Evolutionary conservation across 2,113 vertebrate genomes (phyloP), one percentile per base, ranked within the genome.

Genomic region (Symphodus melops): DNA sequence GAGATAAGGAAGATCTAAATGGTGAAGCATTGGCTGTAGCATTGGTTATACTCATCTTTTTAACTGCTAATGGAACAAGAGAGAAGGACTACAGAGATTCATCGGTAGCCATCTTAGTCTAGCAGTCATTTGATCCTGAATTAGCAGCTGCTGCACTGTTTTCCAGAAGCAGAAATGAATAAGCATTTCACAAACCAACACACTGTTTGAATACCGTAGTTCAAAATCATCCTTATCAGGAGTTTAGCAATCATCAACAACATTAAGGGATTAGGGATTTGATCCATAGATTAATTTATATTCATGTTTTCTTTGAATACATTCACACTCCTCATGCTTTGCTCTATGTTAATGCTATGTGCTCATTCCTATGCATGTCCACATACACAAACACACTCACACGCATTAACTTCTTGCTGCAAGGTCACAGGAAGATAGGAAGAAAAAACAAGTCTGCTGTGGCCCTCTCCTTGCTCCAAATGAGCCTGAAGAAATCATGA

Each of bases 401-500:
- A 33, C 62, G 21, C 21, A 57, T 66, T 62, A 61, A 85, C 71
- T 77, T 86, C 57, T 62, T 66, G 51, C 77, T 72, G 70, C 86
- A 90, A 90, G 90, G 89, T 93, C 76, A 90, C 4, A 36, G 39
- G 53, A 79, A 89, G 62, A 75, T 19, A 69, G 63, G 69, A 42
- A 44, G 59, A 59, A 68, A 72, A 46, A 69, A 67, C n/a, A 70
- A 66, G 3, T 33, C 68, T 65, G 48, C 60, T 70, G 60, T 58
- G 36, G 60, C 70, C 63, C 68, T 85, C 75, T 89, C 54, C 67
- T 85, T 89, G 90, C 69, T 91, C 89, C 86, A 92, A 77, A 90
- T 86, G 68, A 90, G 79, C 63, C 74, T 70, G 64, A 68, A 81
- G 79, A 84, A 90, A 72, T 88, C 90, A 91, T 51, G 57, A 77